Evolutionary conservation across 2,797 vertebrate species (phyloP).

Genomic region (Psittacula derbiana): DNA sequence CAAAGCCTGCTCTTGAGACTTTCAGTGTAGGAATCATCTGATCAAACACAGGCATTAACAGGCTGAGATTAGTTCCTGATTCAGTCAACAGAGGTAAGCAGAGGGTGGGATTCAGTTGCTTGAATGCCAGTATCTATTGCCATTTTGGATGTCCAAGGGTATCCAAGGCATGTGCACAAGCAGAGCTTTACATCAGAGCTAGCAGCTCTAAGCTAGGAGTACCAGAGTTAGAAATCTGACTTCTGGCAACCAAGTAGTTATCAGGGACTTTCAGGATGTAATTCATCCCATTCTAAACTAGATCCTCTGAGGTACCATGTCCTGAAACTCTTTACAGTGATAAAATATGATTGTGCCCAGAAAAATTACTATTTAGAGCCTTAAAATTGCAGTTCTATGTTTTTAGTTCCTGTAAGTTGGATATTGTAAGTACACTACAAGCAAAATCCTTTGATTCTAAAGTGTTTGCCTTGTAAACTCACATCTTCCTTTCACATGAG

Average conservation of each 20-base stretch:
- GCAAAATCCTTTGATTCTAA: background rate
- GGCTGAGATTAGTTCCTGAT: background rate
- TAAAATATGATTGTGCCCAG: background rate
- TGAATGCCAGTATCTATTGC: background rate
- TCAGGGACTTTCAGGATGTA: background rate
- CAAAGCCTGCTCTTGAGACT: background rate
- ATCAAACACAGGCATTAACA: background rate
- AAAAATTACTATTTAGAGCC: background rate
- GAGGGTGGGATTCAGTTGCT: no score
- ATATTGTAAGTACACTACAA: background rate
- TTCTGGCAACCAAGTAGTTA: background rate
- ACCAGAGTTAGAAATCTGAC: background rate
- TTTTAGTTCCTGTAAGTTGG: background rate
- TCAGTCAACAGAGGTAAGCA: background rate
- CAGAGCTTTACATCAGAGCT: background rate
- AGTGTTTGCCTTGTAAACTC: background rate
- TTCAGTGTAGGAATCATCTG: background rate
- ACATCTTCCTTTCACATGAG: background rate
- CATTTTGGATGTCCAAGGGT: background rate
- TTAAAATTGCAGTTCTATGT: background rate
- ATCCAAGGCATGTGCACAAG: background rate
- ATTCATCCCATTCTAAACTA: background rate
- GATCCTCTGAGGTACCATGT: background rate
- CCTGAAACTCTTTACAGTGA: background rate
- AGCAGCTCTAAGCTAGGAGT: background rate